Evolutionary conservation across 2,888 invertebrate species (phyloP).

Genomic region (Chrysomela aeneicollis): DNA sequence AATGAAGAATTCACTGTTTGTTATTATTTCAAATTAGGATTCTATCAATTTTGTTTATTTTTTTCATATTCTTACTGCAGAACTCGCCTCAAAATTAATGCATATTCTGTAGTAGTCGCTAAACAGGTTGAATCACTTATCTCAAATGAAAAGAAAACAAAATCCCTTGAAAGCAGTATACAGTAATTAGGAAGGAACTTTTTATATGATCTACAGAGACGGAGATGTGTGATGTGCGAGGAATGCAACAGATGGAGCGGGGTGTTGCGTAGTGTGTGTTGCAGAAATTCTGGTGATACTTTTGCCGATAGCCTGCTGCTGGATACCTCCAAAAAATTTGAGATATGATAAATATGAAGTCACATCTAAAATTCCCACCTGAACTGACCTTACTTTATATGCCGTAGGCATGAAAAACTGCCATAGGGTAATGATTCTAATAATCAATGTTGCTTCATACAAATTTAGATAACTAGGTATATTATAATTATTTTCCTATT

Average conservation of each 20-base stretch:
- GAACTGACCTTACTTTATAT: no score
- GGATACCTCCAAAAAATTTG: neutral
- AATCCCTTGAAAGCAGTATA: conserved; percentile 50
- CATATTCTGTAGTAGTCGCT: conserved; percentile 49
- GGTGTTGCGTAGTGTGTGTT: conserved; percentile 50
- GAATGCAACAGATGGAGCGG: conserved; percentile 46
- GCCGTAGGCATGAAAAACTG: no score
- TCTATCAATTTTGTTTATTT: conserved; percentile 16
- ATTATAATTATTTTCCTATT: no score
- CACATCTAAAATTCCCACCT: no score
- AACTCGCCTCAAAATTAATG: conserved; percentile 39
- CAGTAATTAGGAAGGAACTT: conserved; percentile 53
- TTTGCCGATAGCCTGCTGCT: neutral
- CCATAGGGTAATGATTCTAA: no score
- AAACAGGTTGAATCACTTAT: conserved; percentile 59
- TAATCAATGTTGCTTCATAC: no score
- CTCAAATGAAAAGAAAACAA: conserved; percentile 52
- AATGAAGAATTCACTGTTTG: neutral
- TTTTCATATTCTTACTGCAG: conserved; percentile 27
- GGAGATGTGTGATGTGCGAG: conserved; percentile 27
- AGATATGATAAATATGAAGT: no score
- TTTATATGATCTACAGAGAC: conserved; percentile 28
- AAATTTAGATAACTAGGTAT: no score
- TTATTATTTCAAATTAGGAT: conserved; percentile 5
- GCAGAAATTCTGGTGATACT: conserved; percentile 43